Percentiles rank a stretch among this genome's conserved stretches.
Evolutionary conservation across 1,140 invertebrate genomes (phyloP).

Genomic region (Trichoplusia ni): DNA sequence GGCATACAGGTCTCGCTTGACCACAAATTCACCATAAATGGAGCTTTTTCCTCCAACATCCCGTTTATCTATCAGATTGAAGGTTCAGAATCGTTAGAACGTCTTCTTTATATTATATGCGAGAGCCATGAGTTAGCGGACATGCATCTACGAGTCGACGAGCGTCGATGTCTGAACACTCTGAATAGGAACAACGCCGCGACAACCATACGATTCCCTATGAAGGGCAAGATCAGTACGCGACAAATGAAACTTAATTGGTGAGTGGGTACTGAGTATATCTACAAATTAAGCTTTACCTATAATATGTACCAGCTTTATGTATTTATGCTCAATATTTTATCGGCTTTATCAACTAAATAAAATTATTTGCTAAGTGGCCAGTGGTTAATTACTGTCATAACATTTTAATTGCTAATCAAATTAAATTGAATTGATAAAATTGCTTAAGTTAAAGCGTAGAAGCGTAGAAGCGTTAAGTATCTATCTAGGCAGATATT

Average conservation of each 20-base stretch:
- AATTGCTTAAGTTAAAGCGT: too few species aligned
- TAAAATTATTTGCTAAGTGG: too few species aligned
- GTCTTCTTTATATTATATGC: constrained; percentile 78
- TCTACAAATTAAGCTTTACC: not conserved
- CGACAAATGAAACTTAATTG: constrained; percentile 86
- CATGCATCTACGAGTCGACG: constrained; percentile 83
- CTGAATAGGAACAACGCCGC: constrained; percentile 83
- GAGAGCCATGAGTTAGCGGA: constrained; percentile 84
- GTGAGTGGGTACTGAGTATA: constrained; percentile 59
- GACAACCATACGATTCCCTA: constrained; percentile 82
- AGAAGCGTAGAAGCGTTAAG: too few species aligned
- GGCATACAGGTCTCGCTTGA: too few species aligned
- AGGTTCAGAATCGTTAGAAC: constrained; percentile 73
- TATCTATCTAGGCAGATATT: too few species aligned
- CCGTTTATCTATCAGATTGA: constrained; percentile 64
- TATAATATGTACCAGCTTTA: not conserved
- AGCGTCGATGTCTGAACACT: constrained; percentile 83
- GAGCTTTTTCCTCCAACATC: too few species aligned
- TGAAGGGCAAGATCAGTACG: constrained; percentile 84
- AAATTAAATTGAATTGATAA: too few species aligned
- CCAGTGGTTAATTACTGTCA: too few species aligned
- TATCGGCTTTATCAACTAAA: too few species aligned
- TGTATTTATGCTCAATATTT: too few species aligned
- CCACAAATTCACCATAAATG: too few species aligned
- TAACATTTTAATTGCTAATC: too few species aligned